A percentile compares a stretch with the other conserved stretches of the same genome.
Conservation (phyloP, 2,113 vertebrate species). For the Rostratula benghalensis region DNA sequence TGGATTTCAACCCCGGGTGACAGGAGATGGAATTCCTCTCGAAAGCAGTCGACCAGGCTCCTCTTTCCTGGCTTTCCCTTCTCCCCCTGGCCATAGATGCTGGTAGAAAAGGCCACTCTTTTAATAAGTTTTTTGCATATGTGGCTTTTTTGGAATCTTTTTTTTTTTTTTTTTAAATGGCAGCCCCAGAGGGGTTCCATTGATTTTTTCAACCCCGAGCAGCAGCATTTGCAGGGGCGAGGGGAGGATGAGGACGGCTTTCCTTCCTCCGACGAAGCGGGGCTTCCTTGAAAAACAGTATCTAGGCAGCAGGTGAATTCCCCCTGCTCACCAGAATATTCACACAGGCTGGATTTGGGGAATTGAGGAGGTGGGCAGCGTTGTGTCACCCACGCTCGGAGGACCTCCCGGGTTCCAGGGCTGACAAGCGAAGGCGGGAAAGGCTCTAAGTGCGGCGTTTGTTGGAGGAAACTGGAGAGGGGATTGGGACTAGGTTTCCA, state of each 20-base stretch:
- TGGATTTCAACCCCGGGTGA: not conserved
- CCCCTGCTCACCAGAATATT: not conserved
- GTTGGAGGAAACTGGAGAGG: not conserved
- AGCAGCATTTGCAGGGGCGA: not conserved
- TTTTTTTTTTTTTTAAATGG: not conserved
- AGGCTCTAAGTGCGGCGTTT: not conserved
- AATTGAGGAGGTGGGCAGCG: not conserved
- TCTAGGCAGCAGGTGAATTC: not conserved
- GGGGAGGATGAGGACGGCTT: fast-evolving
- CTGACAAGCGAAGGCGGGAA: not conserved
- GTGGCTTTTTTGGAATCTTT: not conserved
- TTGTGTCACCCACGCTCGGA: not conserved
- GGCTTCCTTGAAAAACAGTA: not conserved
- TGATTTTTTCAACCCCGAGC: not conserved
- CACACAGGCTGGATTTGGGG: not conserved
- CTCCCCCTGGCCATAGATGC: too few relatives aligned
- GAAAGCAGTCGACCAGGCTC: not conserved
- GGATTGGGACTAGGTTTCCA: not conserved
- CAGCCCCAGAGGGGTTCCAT: not conserved
- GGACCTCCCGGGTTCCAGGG: not conserved
- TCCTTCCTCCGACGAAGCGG: not conserved
- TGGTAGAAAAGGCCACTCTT: too few relatives aligned
- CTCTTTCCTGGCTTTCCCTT: not conserved
- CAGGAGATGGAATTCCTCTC: not conserved
- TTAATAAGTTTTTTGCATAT: fast-evolving